These are phyloP conservation scores for Ophioninae sp. DNA, from an alignment of 2,888 invertebrate species.

Conservation along the genomic window DNA sequence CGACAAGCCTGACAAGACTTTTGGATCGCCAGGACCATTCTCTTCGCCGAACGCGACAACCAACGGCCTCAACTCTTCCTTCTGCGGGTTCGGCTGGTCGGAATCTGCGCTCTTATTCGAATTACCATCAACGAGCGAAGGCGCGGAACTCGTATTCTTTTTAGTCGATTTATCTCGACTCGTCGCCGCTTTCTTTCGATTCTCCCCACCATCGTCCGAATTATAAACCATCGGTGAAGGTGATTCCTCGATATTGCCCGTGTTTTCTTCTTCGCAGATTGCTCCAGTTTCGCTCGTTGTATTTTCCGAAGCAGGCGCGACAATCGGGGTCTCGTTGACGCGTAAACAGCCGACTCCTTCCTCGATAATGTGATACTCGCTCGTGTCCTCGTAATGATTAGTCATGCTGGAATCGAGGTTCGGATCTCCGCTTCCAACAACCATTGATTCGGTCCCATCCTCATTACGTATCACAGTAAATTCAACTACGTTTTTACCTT, in stretches of 20 bases:
- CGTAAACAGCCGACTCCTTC: slow-evolving; percentile 68
- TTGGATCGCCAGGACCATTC: slow-evolving; percentile 44
- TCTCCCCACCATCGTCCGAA: slow-evolving; percentile 56
- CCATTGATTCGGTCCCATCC: slow-evolving; percentile 69
- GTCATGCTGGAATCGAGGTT: slow-evolving; percentile 34
- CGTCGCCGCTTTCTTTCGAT: slow-evolving; percentile 35
- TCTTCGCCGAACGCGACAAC: slow-evolving; percentile 20
- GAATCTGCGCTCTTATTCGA: neutral
- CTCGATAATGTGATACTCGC: slow-evolving; percentile 63
- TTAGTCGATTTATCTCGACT: slow-evolving; percentile 28
- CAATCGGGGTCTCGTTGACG: slow-evolving; percentile 52
- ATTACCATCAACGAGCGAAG: neutral
- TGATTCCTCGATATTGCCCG: neutral
- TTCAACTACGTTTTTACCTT: slow-evolving; percentile 71
- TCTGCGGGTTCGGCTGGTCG: slow-evolving; percentile 6
- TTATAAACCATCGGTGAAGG: slow-evolving; percentile 56
- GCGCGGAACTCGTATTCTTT: neutral
- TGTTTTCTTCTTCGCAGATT: neutral
- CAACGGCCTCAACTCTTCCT: slow-evolving; percentile 31
- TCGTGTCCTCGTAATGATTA: slow-evolving; percentile 55
- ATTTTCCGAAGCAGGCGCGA: neutral
- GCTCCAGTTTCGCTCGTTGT: neutral
- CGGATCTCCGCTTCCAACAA: slow-evolving; percentile 33
- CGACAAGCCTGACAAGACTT: neutral
- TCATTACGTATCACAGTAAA: slow-evolving; percentile 75